A percentile compares a stretch with the other conserved stretches of the same genome.
Conservation (phyloP, 2,113 vertebrate genomes). For the Felis chaus region DNA sequence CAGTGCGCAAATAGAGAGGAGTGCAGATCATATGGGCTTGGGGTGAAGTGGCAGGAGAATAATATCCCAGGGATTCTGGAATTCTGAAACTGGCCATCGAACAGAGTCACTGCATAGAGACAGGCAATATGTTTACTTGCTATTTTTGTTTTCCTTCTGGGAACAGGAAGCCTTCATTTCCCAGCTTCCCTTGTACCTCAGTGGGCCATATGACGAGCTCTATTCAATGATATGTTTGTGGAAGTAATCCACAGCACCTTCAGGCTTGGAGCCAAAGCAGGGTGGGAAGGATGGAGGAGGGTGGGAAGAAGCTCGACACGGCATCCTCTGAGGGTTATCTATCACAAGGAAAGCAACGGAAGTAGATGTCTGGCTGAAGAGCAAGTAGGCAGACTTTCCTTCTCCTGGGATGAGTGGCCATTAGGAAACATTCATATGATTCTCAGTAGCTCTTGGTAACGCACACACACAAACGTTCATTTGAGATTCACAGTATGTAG, state of each 20-base stretch:
- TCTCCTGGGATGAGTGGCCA: not conserved
- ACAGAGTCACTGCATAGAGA: not conserved
- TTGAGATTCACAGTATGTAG: not conserved
- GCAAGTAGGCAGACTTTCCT: not conserved
- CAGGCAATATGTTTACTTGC: not conserved
- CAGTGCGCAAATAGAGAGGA: not conserved
- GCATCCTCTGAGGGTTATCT: not conserved
- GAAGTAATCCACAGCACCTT: not conserved
- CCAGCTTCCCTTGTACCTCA: not conserved
- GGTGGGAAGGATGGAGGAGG: not conserved
- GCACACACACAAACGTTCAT: not conserved
- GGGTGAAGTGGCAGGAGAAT: not conserved
- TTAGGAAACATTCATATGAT: not conserved
- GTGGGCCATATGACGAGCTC: not conserved
- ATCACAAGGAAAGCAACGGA: not conserved
- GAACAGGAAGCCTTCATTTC: not conserved
- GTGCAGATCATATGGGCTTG: rapidly evolving
- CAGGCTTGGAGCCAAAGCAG: not conserved
- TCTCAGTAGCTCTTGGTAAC: not conserved
- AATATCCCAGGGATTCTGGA: not conserved
- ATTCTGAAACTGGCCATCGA: not conserved
- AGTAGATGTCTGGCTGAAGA: not conserved
- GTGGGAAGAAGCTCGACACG: not conserved
- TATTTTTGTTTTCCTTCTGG: not conserved
- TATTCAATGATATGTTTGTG: not conserved